Base-by-base conservation (phyloP, 2,797 vertebrate species). In the Falco peregrinus region DNA sequence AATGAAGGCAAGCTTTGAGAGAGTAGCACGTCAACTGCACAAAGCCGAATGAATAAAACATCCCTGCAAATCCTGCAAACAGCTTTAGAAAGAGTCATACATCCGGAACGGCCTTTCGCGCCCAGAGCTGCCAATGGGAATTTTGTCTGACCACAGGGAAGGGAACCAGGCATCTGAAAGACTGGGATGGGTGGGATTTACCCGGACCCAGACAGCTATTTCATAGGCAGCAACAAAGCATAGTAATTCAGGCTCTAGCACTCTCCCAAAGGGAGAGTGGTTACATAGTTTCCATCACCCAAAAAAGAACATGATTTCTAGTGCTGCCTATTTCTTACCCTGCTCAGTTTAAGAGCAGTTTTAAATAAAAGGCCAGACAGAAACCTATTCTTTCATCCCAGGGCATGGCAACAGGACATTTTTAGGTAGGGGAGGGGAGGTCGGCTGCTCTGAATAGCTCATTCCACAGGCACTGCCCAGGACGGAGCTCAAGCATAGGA, bases 351-450 rank as follows among this genome's bases (percentile, higher is more conserved):
- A 75, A 78, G 47, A 80, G 29, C 16, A 59, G 57, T n/a, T 87
- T 93, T 81, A 94, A 93, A 89, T 65, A 69, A 84, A 75, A 17
- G 39, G 29, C 57, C 75, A 69, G 41, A 50, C 84, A 93, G 75
- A 87, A 94, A 54, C 24, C 47, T 93, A 25, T 51, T 78, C 73
- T 92, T 95, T 94, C 61, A 67, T 77, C 76, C 28, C 39, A 60
- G 47, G 86, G 50, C 92, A 85, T 7, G 69, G 81, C 93, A 75
- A 61, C 8, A 24, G 57, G 84, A 80, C 90, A 80, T 83, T 96
- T 96, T 95, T 96, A 94, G 93, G 92, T 29, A 53, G 88, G 68
- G 80, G 90, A 89, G 64, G 68, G 80, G 90, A 89, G 64, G 68
- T 21, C 0, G 2, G 35, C 11, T 21, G 37, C 93, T 83, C 71